phyloP scores from a whole-genome alignment of 2,888 invertebrate genomes.

The Carpatolechia fugitivella region DNA sequence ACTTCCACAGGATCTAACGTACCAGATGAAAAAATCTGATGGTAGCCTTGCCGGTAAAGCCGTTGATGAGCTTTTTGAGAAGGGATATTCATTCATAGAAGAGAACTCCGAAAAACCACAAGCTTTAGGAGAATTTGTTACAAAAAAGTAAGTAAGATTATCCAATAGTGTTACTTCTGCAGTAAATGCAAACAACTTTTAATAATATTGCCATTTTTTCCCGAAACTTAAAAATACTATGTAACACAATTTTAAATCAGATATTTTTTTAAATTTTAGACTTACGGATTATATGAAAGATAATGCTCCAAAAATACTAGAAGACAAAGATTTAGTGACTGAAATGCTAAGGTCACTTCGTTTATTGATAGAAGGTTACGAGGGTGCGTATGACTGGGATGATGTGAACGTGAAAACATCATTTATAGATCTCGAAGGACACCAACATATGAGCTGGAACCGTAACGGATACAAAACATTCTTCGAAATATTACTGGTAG shows the following conservation, averaged over 20 bases:
- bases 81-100: no score
- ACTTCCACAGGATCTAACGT: slow-evolving; percentile 26
- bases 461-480: slow-evolving; percentile 40
- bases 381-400: slow-evolving; percentile 40
- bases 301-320: slow-evolving; percentile 31
- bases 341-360: slow-evolving; percentile 43
- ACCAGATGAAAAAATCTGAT: slow-evolving; percentile 26
- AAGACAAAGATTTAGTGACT: slow-evolving; percentile 40
- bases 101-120: no score
- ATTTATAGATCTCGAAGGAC: slow-evolving; percentile 30
- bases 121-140: no score
- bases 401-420: slow-evolving; percentile 32
- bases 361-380: slow-evolving; percentile 39
- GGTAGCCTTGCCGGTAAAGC: slow-evolving; percentile 17
- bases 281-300: slow-evolving; percentile 36
- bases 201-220: no score
- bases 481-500: slow-evolving; percentile 39
- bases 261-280: no score
- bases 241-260: no score
- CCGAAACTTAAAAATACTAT: no score
- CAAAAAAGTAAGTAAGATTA: no score
- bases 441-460: slow-evolving; percentile 40
- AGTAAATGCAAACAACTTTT: no score
- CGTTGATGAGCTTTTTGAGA: no score
- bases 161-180: no score